These are phyloP conservation scores for Amblyornis subalaris DNA, from an alignment of 2,113 vertebrate species.

Conservation along the genomic window DNA sequence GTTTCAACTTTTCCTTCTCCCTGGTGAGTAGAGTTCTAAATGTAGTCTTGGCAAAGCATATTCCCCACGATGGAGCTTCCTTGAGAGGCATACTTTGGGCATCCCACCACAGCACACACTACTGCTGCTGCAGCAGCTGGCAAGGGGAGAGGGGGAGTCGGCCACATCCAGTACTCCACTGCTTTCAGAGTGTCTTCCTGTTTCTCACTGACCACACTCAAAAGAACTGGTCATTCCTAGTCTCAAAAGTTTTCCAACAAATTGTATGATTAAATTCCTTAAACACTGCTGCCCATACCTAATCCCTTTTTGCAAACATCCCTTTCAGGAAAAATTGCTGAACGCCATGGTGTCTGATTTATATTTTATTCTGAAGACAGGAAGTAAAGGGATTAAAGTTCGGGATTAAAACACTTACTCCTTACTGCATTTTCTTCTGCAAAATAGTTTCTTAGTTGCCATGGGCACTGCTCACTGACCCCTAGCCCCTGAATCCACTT, in stretches of 20 bases:
- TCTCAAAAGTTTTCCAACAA: conserved; percentile 72
- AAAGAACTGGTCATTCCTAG: conserved; percentile 60
- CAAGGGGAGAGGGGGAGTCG: neutral
- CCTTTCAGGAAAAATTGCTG: conserved; percentile 73
- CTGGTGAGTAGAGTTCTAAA: neutral
- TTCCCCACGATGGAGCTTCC: accelerated
- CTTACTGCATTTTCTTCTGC: conserved; percentile 66
- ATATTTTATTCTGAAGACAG: conserved; percentile 78
- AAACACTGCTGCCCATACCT: conserved; percentile 64
- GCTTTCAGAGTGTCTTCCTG: conserved; percentile 56
- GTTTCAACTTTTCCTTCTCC: neutral
- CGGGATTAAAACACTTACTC: conserved; percentile 79
- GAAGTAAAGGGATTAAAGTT: conserved; percentile 78
- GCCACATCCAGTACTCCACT: neutral
- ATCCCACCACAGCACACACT: neutral
- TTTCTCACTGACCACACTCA: conserved; percentile 53
- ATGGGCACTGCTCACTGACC: conserved; percentile 72
- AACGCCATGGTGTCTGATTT: conserved; percentile 68
- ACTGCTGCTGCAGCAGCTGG: neutral
- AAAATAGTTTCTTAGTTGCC: conserved; percentile 74
- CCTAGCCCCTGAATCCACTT: conserved; percentile 49
- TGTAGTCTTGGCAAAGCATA: neutral
- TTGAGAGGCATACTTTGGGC: neutral
- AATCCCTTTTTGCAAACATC: conserved; percentile 72
- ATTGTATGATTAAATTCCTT: conserved; percentile 74